Evolutionary conservation across 2,888 invertebrate species (phyloP), one percentile per base, ranked within the genome.

Genomic region (Melieria picta): DNA sequence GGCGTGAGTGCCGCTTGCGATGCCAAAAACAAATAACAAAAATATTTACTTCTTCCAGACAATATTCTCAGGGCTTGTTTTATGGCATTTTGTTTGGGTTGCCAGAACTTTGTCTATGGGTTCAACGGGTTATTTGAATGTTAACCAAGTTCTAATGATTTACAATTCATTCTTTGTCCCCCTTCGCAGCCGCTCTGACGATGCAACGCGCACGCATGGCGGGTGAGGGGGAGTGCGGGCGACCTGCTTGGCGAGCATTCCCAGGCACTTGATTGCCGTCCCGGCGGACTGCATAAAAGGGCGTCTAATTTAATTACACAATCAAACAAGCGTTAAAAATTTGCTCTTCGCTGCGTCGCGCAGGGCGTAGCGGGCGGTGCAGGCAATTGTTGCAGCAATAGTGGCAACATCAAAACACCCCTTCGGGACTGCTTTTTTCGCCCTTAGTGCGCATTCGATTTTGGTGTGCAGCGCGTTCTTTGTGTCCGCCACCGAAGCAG

Each of bases 291-390:
- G 72, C 68, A 65, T 72, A 74, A 76, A 77, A 78, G 74, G 69
- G 77, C 78, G 74, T 74, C 76, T 78, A 78, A 78, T 76, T 78
- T 77, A 77, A 78, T 78, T 77, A 78, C 74, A 72, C 77, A 78
- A 78, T 78, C 78, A 78, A 78, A 77, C 77, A 77, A 78, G 78
- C 78, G 77, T 78, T 78, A 77, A 78, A 78, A 77, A 76, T 77
- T 75, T 74, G 72, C 73, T 75, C 73, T 68, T 74, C 64, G 52
- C 52, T 42, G n/a, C 65, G 43, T 30, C 46, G 16, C 16, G 16
- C 16, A 16, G 45, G 16, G 5, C 5, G 43, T 9, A 13, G 16
- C 45, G 50, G 16, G 55, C 48, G 50, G 5, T 9, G 55, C n/a
- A n/a, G 5, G 48, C 3, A 13, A 52, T 13, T 13, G 30, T 11